Evolutionary conservation across 2,888 invertebrate genomes (phyloP).

Genomic region (Nowickia ferox): DNA sequence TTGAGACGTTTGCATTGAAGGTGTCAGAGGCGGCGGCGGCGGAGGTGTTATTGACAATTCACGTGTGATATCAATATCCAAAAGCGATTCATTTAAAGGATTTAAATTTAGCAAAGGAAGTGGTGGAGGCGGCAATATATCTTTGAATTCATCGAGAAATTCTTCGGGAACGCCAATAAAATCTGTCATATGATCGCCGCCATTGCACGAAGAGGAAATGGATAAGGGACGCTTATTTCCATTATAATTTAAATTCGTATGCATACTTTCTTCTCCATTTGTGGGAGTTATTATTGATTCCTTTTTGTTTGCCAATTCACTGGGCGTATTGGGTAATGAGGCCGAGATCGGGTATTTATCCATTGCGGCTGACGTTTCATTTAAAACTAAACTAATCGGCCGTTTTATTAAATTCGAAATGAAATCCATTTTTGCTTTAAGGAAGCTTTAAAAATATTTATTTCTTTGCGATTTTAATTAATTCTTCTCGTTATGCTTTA

Average conservation of each 20-base stretch:
- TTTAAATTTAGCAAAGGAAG: constrained; percentile 15
- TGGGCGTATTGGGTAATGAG: constrained; percentile 49
- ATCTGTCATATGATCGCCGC: constrained; percentile 50
- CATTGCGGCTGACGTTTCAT: constrained; percentile 65
- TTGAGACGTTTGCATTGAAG: constrained; percentile 68
- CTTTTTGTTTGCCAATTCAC: not conserved
- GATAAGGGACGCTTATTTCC: constrained; percentile 29
- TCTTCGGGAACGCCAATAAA: constrained; percentile 66
- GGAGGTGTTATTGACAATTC: constrained; percentile 52
- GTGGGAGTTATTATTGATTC: not conserved
- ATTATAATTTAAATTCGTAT: not conserved
- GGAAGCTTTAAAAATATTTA: constrained; percentile 22
- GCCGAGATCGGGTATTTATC: constrained; percentile 56
- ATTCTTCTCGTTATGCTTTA: constrained; percentile 59
- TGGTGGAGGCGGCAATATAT: constrained; percentile 61
- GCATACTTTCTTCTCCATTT: constrained; percentile 8
- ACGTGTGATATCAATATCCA: constrained; percentile 48
- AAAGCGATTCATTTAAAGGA: constrained; percentile 16
- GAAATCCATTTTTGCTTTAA: constrained; percentile 79
- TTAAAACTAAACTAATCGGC: constrained; percentile 77
- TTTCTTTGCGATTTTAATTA: constrained; percentile 39
- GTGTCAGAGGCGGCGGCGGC: constrained; percentile 50
- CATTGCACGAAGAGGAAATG: constrained; percentile 47
- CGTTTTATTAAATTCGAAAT: constrained; percentile 81
- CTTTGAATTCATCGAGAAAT: constrained; percentile 61